Conservation (phyloP, 1,140 invertebrate species). For the Tachypleus tridentatus region DNA sequence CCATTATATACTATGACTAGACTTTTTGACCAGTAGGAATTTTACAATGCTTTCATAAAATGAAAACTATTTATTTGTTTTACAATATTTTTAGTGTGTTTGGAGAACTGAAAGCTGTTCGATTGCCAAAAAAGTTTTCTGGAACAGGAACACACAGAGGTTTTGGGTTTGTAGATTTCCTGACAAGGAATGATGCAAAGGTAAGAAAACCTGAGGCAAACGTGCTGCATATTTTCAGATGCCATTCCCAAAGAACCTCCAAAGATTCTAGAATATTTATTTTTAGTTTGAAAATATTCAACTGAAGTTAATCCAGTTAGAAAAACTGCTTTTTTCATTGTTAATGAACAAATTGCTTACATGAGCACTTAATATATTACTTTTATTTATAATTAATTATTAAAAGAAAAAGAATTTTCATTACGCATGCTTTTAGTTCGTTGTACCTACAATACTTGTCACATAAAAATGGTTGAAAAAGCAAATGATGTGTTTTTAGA, state of each 20-base stretch:
- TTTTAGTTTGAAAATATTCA: too few relatives aligned
- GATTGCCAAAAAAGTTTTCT: conserved; percentile 78
- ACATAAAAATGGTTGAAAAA: too few relatives aligned
- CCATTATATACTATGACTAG: neutral
- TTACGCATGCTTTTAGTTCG: too few relatives aligned
- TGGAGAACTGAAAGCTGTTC: conserved; percentile 80
- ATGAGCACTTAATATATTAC: too few relatives aligned
- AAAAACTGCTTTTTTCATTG: too few relatives aligned
- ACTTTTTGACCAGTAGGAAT: neutral
- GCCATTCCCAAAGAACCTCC: neutral
- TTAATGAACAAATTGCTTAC: too few relatives aligned
- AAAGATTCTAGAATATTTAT: too few relatives aligned
- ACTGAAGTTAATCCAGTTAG: too few relatives aligned
- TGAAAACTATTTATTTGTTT: neutral
- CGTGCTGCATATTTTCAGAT: conserved; percentile 7
- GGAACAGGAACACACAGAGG: conserved; percentile 70
- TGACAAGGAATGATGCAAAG: conserved; percentile 81
- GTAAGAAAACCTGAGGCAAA: conserved; percentile 36
- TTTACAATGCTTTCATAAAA: neutral
- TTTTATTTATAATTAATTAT: too few relatives aligned
- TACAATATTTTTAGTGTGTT: conserved; percentile 56
- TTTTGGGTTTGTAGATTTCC: conserved; percentile 92
- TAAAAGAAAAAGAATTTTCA: too few relatives aligned
- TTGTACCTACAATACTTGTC: too few relatives aligned
- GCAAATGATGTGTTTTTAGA: too few relatives aligned